These are phyloP conservation scores for Heteronetta atricapilla DNA, from an alignment of 2,113 vertebrate genomes.

Conservation along the genomic window DNA sequence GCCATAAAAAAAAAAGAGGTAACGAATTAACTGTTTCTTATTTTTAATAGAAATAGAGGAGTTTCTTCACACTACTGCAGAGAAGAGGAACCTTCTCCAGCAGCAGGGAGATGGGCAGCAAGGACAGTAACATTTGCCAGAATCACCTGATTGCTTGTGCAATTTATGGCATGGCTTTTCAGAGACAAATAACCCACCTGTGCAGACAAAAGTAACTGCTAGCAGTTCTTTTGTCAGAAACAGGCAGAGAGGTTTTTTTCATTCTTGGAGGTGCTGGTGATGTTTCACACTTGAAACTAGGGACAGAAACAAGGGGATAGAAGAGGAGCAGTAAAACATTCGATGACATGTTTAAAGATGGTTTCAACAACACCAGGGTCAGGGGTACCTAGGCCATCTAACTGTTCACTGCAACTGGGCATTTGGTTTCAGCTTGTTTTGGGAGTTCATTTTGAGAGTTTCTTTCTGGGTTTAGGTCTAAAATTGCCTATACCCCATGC, in stretches of 20 bases:
- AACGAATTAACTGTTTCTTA: not conserved
- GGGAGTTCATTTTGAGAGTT: not conserved
- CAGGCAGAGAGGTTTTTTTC: not conserved
- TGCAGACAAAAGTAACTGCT: not conserved
- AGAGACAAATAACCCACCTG: not conserved
- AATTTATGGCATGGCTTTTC: conserved; percentile 37
- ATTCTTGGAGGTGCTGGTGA: not conserved
- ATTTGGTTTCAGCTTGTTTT: not conserved
- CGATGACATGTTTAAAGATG: not conserved
- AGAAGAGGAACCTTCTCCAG: not conserved
- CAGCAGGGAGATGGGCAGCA: not conserved
- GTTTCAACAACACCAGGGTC: not conserved
- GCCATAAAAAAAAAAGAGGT: not conserved
- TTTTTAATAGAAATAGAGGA: not conserved
- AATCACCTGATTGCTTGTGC: not conserved
- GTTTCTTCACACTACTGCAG: not conserved
- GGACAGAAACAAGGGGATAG: not conserved
- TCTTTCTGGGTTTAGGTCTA: not conserved
- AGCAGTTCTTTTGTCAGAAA: not conserved
- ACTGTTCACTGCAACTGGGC: not conserved
- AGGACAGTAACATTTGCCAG: not conserved
- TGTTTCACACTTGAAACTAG: not conserved
- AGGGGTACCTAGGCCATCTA: not conserved
- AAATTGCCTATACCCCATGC: not conserved
- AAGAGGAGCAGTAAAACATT: not conserved